Conservation (phyloP, 2,113 vertebrate species). For the Anarhynchus alexandrinus region DNA sequence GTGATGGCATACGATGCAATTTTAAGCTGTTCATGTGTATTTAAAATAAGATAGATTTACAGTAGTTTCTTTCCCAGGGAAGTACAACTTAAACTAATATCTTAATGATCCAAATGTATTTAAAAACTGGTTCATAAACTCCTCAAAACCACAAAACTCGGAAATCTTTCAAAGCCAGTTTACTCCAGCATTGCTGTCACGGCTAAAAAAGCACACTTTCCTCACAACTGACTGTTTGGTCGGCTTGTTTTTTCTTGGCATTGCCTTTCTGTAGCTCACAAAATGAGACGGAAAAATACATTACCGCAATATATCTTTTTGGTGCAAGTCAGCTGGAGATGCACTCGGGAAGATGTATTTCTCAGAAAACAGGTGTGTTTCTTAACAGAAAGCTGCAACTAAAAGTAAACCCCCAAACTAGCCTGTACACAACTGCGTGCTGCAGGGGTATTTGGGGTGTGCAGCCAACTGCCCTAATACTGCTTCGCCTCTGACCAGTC, state of each 20-base stretch:
- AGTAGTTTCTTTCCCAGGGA: conserved; percentile 32
- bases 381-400: neutral
- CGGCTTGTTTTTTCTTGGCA: neutral
- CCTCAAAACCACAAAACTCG: neutral
- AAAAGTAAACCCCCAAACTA: neutral
- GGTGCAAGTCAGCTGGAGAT: neutral
- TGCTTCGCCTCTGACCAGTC: neutral
- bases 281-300: neutral
- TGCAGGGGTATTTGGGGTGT: accelerated
- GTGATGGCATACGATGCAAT: conserved; percentile 2
- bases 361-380: neutral
- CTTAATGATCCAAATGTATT: conserved; percentile 55
- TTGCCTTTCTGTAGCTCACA: neutral
- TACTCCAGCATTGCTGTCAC: neutral
- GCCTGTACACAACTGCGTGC: accelerated
- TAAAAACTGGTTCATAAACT: conserved; percentile 52
- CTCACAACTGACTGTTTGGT: neutral
- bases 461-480: neutral
- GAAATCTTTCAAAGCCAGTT: conserved; percentile 5
- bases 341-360: neutral
- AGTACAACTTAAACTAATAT: conserved; percentile 62
- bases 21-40: conserved; percentile 51
- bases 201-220: neutral
- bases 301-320: neutral
- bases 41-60: conserved; percentile 65